Percentiles rank a stretch among this genome's conserved stretches.
These are phyloP conservation scores for Phlogophora meticulosa DNA, from an alignment of 2,888 invertebrate genomes.

Conservation along the genomic window DNA sequence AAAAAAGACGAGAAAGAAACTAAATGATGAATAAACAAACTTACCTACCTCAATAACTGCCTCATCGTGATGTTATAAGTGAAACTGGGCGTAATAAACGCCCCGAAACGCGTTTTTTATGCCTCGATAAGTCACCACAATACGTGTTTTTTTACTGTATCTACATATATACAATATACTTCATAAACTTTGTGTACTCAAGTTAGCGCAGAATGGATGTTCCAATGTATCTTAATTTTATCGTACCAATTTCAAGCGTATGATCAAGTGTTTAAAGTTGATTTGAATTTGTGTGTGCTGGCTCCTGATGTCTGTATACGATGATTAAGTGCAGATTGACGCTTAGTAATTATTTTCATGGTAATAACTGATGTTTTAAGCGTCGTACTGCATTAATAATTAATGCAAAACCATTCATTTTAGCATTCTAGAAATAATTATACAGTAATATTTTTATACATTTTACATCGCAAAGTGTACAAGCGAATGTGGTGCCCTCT, in stretches of 20 bases:
- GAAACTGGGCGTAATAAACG: background rate
- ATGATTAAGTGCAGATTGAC: background rate
- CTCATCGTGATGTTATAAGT: conserved; percentile 10
- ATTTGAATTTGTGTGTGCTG: conserved; percentile 1
- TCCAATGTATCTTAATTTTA: background rate
- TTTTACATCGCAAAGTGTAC: conserved; percentile 22
- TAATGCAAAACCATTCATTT: background rate
- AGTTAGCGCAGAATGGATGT: background rate
- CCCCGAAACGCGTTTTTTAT: too few relatives aligned
- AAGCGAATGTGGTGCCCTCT: conserved; percentile 27
- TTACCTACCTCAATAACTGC: conserved; percentile 15
- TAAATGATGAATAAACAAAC: conserved; percentile 7
- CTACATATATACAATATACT: too few relatives aligned
- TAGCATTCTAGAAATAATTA: background rate
- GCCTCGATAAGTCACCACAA: background rate
- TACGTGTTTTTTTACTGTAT: conserved; percentile 14
- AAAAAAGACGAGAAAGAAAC: conserved; percentile 26
- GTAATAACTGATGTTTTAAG: background rate
- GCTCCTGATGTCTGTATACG: background rate
- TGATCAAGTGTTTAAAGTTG: background rate
- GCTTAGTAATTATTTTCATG: background rate
- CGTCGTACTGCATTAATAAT: background rate
- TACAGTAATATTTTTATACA: conserved; percentile 7
- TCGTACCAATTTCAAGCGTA: background rate
- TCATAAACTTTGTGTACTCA: background rate